Conservation (phyloP, 2,113 vertebrate genomes). For the Lophura nycthemera region DNA sequence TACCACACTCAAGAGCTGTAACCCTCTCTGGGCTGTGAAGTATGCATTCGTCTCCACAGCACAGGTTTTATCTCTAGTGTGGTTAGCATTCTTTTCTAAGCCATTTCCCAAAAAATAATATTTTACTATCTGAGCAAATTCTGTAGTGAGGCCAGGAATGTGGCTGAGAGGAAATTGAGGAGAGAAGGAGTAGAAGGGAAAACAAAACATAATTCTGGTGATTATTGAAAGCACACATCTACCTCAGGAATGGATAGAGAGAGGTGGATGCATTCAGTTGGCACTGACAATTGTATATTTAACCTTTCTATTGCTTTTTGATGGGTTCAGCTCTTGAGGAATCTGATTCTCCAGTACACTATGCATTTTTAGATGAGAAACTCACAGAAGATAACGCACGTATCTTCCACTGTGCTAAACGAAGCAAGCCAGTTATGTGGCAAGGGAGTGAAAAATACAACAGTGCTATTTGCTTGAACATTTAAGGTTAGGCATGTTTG, state of each 20-base stretch:
- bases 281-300: background rate
- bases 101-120: background rate
- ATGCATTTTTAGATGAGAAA: background rate
- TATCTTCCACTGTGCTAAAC: background rate
- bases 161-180: background rate
- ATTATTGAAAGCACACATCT: background rate
- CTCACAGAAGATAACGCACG: background rate
- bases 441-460: background rate
- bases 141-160: background rate
- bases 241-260: background rate
- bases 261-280: background rate
- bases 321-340: background rate
- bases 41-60: background rate
- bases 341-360: background rate
- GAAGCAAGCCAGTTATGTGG: background rate
- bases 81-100: background rate
- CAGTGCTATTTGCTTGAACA: background rate
- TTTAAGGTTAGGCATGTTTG: background rate
- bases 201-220: background rate
- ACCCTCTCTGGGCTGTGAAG: background rate
- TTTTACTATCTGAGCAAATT: background rate
- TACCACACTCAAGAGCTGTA: background rate
- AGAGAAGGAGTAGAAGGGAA: background rate
- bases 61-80: background rate
- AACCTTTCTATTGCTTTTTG: background rate